A percentile compares a stretch with the other conserved stretches of the same genome.
Evolutionary conservation across 2,888 invertebrate genomes (phyloP).

Genomic region (Crioceris asparagi): DNA sequence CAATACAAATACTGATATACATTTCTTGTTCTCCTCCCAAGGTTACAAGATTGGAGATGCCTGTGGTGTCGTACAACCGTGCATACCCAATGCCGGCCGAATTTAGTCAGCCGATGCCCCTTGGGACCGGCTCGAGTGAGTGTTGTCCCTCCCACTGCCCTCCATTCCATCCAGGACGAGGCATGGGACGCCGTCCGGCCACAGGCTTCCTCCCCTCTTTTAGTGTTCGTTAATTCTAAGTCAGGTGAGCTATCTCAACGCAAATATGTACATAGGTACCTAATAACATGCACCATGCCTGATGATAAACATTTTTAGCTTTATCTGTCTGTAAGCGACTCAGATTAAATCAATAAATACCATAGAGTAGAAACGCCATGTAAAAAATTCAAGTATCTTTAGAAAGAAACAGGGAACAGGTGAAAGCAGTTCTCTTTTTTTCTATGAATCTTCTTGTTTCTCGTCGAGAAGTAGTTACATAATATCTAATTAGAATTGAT

Average conservation of each 20-base stretch:
- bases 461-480: too few species aligned
- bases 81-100: slow-evolving; percentile 82
- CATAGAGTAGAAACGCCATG: too few species aligned
- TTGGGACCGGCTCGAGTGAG: slow-evolving; percentile 84
- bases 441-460: too few species aligned
- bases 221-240: slow-evolving; percentile 96
- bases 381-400: too few species aligned
- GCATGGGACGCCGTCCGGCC: slow-evolving; percentile 81
- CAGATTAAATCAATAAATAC: too few species aligned
- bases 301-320: too few species aligned
- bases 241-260: slow-evolving; percentile 54
- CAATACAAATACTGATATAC: background rate
- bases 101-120: slow-evolving; percentile 67
- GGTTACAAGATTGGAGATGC: slow-evolving; percentile 92
- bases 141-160: slow-evolving; percentile 86
- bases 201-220: slow-evolving; percentile 57
- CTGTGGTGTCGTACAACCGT: slow-evolving; percentile 91
- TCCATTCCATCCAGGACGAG: slow-evolving; percentile 87
- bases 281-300: too few species aligned
- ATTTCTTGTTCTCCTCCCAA: slow-evolving; percentile 29
- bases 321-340: too few species aligned
- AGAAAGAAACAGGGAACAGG: too few species aligned
- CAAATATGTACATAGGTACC: too few species aligned
- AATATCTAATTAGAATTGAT: too few species aligned
- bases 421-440: too few species aligned